Evolutionary conservation across 2,113 vertebrate genomes (phyloP).

Genomic region (Heteronetta atricapilla): DNA sequence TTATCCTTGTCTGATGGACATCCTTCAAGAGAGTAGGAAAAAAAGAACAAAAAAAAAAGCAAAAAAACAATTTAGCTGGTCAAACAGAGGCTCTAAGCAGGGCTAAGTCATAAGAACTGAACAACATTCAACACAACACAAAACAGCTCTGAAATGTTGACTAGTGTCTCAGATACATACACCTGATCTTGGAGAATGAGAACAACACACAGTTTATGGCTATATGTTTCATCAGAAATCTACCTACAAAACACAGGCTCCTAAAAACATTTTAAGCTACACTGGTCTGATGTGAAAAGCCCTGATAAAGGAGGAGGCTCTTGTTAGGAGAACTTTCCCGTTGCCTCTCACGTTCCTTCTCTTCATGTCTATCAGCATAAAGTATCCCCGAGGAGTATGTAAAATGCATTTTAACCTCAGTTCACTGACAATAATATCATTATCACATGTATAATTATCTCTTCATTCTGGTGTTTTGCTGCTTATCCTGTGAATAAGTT

Average conservation of each 20-base stretch:
- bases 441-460: background rate
- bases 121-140: background rate
- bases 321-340: background rate
- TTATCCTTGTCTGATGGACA: background rate
- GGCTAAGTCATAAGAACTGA: background rate
- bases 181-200: background rate
- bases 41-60: too few species aligned
- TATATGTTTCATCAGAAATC: background rate
- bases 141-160: background rate
- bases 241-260: background rate
- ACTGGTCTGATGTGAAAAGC: too few species aligned
- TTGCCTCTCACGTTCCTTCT: too few species aligned
- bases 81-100: background rate
- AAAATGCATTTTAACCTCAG: background rate
- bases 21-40: background rate
- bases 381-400: background rate
- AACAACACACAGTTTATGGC: background rate
- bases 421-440: background rate
- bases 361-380: background rate
- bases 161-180: background rate
- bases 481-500: background rate
- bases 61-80: background rate
- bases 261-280: background rate
- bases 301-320: too few species aligned
- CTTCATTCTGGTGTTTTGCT: background rate